Conservation (phyloP, 2,113 vertebrate species). For the Etheostoma spectabile region DNA sequence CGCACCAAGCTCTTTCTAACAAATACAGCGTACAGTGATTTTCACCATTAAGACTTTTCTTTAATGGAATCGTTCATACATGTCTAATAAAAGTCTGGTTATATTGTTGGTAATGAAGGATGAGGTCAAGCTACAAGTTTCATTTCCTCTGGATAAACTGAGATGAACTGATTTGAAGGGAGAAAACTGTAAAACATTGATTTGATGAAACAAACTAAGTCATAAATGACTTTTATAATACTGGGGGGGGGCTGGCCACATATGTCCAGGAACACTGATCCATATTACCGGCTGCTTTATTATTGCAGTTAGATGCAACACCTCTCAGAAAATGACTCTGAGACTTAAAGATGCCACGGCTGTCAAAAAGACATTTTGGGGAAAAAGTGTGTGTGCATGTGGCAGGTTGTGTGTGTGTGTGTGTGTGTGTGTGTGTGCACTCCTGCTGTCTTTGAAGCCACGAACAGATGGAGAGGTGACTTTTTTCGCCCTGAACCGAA, state of each 20-base stretch:
- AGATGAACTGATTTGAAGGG: neutral
- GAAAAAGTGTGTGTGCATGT: constrained; percentile 1
- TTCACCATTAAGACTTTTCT: constrained; percentile 3
- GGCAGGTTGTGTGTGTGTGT: neutral
- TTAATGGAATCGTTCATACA: constrained; percentile 5
- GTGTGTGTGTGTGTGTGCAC: neutral
- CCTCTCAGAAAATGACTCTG: neutral
- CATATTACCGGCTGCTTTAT: neutral
- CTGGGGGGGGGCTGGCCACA: neutral
- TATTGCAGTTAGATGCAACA: neutral
- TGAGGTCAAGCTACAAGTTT: neutral
- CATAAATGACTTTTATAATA: neutral
- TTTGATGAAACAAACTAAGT: neutral
- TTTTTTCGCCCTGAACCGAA: constrained; percentile 39
- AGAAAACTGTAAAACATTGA: neutral
- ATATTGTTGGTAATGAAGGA: neutral
- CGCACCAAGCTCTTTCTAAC: constrained; percentile 1
- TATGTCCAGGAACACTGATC: neutral
- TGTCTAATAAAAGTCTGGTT: neutral
- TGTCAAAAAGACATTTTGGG: constrained; percentile 36
- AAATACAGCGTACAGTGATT: constrained; percentile 5
- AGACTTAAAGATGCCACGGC: neutral
- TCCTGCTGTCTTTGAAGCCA: constrained; percentile 45
- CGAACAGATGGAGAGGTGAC: constrained; percentile 59
- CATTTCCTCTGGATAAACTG: neutral